A percentile compares a stretch with the other conserved stretches of the same genome.
Conservation (phyloP, 1,140 invertebrate species). For the Bombyx mandarina region DNA sequence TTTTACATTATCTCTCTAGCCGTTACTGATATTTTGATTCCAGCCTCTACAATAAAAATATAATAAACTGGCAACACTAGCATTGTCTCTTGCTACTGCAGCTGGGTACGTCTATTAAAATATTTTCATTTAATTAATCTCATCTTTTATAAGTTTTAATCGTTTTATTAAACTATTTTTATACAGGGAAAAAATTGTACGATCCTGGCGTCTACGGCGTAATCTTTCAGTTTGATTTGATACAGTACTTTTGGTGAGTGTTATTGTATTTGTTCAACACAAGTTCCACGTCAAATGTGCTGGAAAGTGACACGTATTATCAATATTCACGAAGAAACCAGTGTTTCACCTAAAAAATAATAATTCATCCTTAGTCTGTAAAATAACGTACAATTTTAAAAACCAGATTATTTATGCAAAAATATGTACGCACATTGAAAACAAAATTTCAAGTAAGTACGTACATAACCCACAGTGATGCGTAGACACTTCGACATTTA, state of each 20-base stretch:
- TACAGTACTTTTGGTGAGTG: slow-evolving; percentile 63
- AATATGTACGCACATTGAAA: no score
- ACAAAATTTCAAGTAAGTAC: no score
- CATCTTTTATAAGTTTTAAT: slow-evolving; percentile 28
- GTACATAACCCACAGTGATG: no score
- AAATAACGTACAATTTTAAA: no score
- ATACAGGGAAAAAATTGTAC: slow-evolving; percentile 43
- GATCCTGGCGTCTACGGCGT: slow-evolving; percentile 58
- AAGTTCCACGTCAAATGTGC: slow-evolving; percentile 69
- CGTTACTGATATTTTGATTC: no score
- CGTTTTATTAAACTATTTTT: slow-evolving; percentile 25
- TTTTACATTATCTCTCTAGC: no score
- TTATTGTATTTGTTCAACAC: slow-evolving; percentile 36
- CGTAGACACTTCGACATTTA: no score
- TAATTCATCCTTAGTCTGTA: no score
- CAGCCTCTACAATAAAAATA: neutral
- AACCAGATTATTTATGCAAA: no score
- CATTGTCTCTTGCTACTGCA: slow-evolving; percentile 17
- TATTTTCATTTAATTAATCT: slow-evolving; percentile 25
- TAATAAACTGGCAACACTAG: neutral
- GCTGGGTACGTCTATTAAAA: slow-evolving; percentile 33
- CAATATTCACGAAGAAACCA: slow-evolving; percentile 29
- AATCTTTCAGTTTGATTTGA: slow-evolving; percentile 57
- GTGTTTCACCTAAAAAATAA: neutral
- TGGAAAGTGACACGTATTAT: slow-evolving; percentile 70